Conservation (phyloP, 2,113 vertebrate species). For the Colistium nudipinnis region DNA sequence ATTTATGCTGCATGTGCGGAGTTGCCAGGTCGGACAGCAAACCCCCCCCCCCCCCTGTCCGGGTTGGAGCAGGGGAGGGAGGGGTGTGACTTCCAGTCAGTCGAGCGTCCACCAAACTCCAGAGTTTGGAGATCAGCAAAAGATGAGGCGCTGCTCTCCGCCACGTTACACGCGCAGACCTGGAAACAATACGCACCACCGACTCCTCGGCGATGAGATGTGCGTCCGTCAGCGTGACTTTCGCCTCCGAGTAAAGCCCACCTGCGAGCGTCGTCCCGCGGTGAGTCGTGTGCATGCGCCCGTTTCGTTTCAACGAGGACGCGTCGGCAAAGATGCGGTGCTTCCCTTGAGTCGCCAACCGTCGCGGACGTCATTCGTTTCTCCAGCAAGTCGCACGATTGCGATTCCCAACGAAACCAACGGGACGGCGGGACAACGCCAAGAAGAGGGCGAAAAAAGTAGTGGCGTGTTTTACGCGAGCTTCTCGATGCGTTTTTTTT, state of each 20-base stretch:
- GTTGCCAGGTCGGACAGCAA: neutral
- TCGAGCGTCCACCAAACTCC: constrained; percentile 25
- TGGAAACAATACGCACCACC: neutral
- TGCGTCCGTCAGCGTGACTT: neutral
- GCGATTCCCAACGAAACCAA: too few species aligned
- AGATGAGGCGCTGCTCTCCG: constrained; percentile 51
- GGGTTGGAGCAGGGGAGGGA: constrained; percentile 7
- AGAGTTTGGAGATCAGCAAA: constrained; percentile 35
- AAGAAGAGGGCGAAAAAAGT: neutral
- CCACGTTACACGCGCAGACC: neutral
- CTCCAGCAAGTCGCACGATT: too few species aligned
- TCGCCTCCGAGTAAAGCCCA: neutral
- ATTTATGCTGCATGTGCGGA: neutral
- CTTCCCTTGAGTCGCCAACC: too few species aligned
- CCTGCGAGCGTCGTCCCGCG: constrained; percentile 25
- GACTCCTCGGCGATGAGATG: constrained; percentile 18
- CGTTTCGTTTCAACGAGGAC: too few species aligned
- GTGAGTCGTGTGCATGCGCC: constrained; percentile 36
- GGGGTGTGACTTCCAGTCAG: constrained; percentile 58
- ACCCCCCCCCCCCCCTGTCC: constrained; percentile 5
- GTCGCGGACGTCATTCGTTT: too few species aligned
- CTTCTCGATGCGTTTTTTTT: neutral
- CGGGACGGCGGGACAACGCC: too few species aligned
- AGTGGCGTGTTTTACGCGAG: neutral
- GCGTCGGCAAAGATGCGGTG: too few species aligned